Base-by-base conservation (phyloP, 2,888 invertebrate species). In the Agonopterix subpropinquella region DNA sequence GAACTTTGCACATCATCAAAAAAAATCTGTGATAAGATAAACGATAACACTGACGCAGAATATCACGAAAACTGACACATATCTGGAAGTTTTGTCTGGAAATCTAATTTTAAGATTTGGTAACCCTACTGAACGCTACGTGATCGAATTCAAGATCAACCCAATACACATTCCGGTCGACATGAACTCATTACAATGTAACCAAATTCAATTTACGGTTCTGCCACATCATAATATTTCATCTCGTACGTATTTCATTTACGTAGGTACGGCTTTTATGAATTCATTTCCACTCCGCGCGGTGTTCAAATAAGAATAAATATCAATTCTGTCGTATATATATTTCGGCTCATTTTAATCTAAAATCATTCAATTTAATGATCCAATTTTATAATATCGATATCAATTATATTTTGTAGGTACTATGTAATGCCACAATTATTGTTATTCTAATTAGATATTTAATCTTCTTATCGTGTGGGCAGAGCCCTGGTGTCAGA, bases 101-200 rank as follows among this genome's bases (percentile, higher is more conserved):
- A 18, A 18, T 18, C 18, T 1, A 18, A 18, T 28, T 5, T 28
- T 28, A 28, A 1, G 28, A 28, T 28, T 28, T 28, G 28, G 7
- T 28, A 28, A 28, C 28, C 28, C 28, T 28, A 28, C 28, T 28
- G 28, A 7, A 73, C 62, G 67, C 67, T 73, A 84, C 87, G 83
- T 84, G 85, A 85, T 81, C 76, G 78, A 80, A 80, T 83, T 84
- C 72, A 80, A 80, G 84, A 84, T 84, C 75, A 76, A 78, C 67
- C 70, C 76, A 73, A 78, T 79, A 80, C 74, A 76, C 70, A 76
- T 73, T 75, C 72, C 67, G 65, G 69, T 64, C 75, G 77, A 77
- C 78, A 78, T 77, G 77, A 78, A 80, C 80, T 85, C 83, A 85
- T 87, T 86, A 86, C 77, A 80, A 73, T 77, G 73, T 79, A 84